phyloP scores from a whole-genome alignment of 1,140 invertebrate genomes.

The Eumaeus atala region DNA sequence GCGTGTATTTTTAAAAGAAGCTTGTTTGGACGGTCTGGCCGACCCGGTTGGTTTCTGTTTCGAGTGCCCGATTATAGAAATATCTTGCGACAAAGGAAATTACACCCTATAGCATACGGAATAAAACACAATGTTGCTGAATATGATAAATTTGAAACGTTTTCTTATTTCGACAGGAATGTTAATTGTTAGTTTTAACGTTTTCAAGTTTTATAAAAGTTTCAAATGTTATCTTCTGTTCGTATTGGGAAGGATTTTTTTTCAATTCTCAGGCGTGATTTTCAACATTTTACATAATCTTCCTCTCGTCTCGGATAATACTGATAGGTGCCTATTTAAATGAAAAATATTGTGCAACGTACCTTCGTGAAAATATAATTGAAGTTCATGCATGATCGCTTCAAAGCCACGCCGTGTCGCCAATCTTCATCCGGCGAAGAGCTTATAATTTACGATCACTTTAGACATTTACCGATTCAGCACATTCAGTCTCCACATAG shows the following conservation, averaged over 20 bases:
- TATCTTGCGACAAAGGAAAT: constrained; percentile 6
- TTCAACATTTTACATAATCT: too few relatives aligned
- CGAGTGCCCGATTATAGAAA: constrained; percentile 25
- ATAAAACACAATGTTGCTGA: constrained; percentile 11
- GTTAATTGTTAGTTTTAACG: constrained; percentile 6
- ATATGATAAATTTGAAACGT: background rate
- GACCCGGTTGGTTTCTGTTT: constrained; percentile 33
- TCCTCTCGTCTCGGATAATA: too few relatives aligned
- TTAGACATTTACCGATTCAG: constrained; percentile 62
- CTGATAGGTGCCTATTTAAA: too few relatives aligned
- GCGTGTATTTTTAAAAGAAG: constrained; percentile 50
- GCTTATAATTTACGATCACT: constrained; percentile 61
- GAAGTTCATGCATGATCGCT: constrained; percentile 3
- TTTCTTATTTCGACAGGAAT: constrained; percentile 14
- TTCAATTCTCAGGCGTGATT: too few relatives aligned
- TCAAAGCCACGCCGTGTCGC: constrained; percentile 26
- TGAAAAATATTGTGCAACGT: too few relatives aligned
- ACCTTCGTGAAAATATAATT: background rate
- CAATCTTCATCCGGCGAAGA: constrained; percentile 61
- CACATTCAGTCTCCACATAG: constrained; percentile 57
- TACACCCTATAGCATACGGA: constrained; percentile 8
- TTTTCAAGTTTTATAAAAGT: constrained; percentile 11
- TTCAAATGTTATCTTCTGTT: background rate
- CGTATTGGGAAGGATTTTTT: too few relatives aligned
- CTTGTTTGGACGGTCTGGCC: constrained; percentile 25